These are phyloP conservation scores for Apis mellifera DNA, from an alignment of 1,140 invertebrate genomes.

Conservation along the genomic window DNA sequence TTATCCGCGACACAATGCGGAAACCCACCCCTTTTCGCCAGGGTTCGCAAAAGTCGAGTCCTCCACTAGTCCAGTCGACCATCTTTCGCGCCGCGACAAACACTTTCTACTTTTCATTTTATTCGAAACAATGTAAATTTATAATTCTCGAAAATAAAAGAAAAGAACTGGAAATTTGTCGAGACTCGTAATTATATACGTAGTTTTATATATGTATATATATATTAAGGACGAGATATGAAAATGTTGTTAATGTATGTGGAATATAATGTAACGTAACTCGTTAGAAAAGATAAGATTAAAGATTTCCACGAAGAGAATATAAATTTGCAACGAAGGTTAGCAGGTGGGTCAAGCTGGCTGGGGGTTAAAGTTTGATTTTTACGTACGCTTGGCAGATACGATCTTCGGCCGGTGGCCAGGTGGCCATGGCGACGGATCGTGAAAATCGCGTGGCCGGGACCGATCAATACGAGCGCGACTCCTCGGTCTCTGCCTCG, in stretches of 20 bases:
- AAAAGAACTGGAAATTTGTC: too few species aligned
- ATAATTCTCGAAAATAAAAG: too few species aligned
- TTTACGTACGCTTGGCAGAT: conserved; percentile 68
- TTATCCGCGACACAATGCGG: conserved; percentile 10
- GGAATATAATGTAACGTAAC: too few species aligned
- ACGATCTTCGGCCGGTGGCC: conserved; percentile 77
- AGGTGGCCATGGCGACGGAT: conserved; percentile 82
- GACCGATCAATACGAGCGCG: conserved; percentile 79
- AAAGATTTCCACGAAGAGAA: neutral
- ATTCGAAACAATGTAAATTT: neutral
- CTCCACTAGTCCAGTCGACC: neutral
- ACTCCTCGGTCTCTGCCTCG: conserved; percentile 58
- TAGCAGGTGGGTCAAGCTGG: conserved; percentile 18
- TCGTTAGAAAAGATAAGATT: neutral
- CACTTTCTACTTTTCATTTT: too few species aligned
- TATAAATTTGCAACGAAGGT: neutral
- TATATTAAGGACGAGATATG: too few species aligned
- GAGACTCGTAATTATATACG: too few species aligned
- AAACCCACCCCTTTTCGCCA: neutral
- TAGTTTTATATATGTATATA: too few species aligned
- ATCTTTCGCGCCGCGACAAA: neutral
- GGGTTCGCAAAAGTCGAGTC: conserved; percentile 3
- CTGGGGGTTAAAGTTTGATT: conserved; percentile 62
- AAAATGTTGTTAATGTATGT: too few species aligned
- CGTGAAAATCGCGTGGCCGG: conserved; percentile 80